These are phyloP conservation scores for Odontesthes bonariensis DNA, from an alignment of 2,113 vertebrate species.

Conservation along the genomic window DNA sequence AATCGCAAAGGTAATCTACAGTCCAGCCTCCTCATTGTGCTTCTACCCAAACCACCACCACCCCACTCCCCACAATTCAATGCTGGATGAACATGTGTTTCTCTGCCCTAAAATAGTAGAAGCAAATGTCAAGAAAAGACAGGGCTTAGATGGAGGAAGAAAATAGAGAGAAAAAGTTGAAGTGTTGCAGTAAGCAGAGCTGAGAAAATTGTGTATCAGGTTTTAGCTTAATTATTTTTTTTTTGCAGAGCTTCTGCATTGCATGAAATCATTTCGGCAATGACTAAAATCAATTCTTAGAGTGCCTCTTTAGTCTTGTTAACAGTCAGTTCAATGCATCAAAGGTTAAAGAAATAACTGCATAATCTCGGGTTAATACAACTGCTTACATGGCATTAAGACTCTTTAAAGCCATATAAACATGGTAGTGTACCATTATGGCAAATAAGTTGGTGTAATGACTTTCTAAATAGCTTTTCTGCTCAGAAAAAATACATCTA, in stretches of 20 bases:
- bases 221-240: background rate
- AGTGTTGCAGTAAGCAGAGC: background rate
- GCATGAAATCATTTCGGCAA: slow-evolving; percentile 1
- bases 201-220: slow-evolving; percentile 11
- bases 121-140: slow-evolving; percentile 17
- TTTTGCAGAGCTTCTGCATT: slow-evolving; percentile 3
- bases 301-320: background rate
- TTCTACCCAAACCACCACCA: slow-evolving; percentile 1
- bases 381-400: background rate
- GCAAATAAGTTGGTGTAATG: slow-evolving; percentile 7
- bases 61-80: slow-evolving; percentile 4
- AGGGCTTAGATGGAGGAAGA: background rate
- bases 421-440: slow-evolving; percentile 13
- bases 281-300: background rate
- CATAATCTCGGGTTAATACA: background rate
- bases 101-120: slow-evolving; percentile 4
- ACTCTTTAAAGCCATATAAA: background rate
- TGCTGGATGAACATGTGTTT: slow-evolving; percentile 42
- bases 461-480: background rate
- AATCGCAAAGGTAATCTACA: slow-evolving; percentile 80
- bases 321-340: background rate
- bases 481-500: background rate
- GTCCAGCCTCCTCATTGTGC: slow-evolving; percentile 47
- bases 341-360: background rate
- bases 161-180: background rate